Evolutionary conservation across 2,113 vertebrate genomes (phyloP).

Genomic region (Pongo pygmaeus): DNA sequence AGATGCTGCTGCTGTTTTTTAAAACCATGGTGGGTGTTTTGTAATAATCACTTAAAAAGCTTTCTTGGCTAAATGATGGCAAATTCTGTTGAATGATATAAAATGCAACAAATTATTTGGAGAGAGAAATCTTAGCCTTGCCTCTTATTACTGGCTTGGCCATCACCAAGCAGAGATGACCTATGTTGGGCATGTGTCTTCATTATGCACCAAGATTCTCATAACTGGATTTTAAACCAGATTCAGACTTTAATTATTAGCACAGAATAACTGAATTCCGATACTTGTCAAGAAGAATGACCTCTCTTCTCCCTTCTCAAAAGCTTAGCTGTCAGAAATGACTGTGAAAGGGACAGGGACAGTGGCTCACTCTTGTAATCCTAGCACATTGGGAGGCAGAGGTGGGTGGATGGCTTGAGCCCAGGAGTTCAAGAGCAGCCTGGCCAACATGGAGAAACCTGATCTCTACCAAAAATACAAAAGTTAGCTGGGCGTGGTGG

Average conservation of each 20-base stretch:
- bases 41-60: background rate
- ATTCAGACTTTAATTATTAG: background rate
- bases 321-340: background rate
- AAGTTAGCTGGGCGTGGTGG: no score
- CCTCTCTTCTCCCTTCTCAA: background rate
- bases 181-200: background rate
- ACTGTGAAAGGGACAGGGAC: no score
- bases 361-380: no score
- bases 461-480: no score
- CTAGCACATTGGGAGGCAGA: no score
- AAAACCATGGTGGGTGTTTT: background rate
- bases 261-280: background rate
- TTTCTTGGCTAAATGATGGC: background rate
- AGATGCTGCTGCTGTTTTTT: background rate
- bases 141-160: background rate
- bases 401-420: no score
- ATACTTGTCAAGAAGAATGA: background rate
- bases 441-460: no score
- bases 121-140: background rate
- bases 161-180: background rate
- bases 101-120: background rate
- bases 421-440: no score
- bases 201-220: background rate
- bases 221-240: background rate
- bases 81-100: background rate